Conservation (phyloP, 2,113 vertebrate species). For the Andinoacara biseriatus region DNA sequence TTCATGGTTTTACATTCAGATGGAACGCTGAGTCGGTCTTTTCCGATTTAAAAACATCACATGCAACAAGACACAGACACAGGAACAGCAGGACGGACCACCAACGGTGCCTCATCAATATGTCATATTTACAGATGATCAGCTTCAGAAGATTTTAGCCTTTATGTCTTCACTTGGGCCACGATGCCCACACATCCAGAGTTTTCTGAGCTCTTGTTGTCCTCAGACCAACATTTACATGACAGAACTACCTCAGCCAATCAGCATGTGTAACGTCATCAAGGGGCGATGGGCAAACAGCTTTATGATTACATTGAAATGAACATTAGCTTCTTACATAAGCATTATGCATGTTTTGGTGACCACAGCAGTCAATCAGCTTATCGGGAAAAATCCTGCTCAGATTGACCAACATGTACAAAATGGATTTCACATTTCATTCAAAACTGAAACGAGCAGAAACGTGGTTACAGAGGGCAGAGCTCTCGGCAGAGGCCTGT, state of each 20-base stretch:
- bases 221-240: background rate
- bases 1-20: constrained; percentile 54
- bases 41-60: constrained; percentile 25
- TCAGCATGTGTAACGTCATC: background rate
- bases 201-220: background rate
- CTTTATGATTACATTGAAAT: background rate
- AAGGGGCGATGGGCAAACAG: background rate
- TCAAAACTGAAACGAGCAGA: background rate
- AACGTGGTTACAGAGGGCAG: no score
- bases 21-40: background rate
- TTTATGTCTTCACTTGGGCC: no score
- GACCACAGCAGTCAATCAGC: background rate
- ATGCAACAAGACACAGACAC: constrained; percentile 53
- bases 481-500: background rate
- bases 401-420: background rate
- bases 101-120: background rate
- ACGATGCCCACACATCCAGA: no score
- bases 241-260: background rate
- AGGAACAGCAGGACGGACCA: constrained; percentile 7
- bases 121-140: background rate
- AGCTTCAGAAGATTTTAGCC: background rate
- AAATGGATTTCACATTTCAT: no score
- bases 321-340: no score
- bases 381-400: background rate
- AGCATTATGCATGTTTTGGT: no score